These are phyloP conservation scores for Venustaconcha ellipsiformis DNA, from an alignment of 1,140 invertebrate species.

Conservation along the genomic window DNA sequence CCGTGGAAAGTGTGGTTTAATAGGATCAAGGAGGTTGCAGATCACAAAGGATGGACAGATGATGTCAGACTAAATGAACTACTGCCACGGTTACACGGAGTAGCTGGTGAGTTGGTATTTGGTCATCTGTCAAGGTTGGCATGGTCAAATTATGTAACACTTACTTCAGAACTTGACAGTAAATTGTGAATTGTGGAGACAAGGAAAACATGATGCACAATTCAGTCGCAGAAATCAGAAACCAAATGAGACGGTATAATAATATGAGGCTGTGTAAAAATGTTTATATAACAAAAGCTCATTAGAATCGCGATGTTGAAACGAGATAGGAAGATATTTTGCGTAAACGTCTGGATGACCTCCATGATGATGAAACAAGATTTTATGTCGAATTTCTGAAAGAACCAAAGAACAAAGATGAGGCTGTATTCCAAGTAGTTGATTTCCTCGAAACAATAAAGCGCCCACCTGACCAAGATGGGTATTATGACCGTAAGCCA, in stretches of 20 bases:
- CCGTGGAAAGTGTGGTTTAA: too few relatives aligned
- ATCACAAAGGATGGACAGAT: background rate
- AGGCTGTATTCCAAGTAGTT: too few relatives aligned
- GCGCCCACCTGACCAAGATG: too few relatives aligned
- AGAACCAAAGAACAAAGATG: background rate
- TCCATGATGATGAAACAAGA: constrained; percentile 3
- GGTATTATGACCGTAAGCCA: too few relatives aligned
- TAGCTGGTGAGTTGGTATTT: background rate
- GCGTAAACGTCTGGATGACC: constrained; percentile 9
- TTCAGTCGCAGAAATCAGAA: background rate
- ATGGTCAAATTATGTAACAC: constrained; percentile 13
- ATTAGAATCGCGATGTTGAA: background rate
- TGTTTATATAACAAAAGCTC: constrained; percentile 27
- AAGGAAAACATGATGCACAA: too few relatives aligned
- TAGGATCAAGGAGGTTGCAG: too few relatives aligned
- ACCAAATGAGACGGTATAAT: constrained; percentile 8
- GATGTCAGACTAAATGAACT: too few relatives aligned
- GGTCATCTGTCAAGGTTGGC: background rate
- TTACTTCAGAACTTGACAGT: too few relatives aligned
- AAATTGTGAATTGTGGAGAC: too few relatives aligned
- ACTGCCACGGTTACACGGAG: too few relatives aligned
- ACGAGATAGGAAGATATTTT: constrained; percentile 17
- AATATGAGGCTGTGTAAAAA: constrained; percentile 23
- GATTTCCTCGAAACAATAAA: too few relatives aligned
- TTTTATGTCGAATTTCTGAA: constrained; percentile 14